Evolutionary conservation across 2,113 vertebrate species (phyloP).

Genomic region (Phyllopteryx taeniolatus): DNA sequence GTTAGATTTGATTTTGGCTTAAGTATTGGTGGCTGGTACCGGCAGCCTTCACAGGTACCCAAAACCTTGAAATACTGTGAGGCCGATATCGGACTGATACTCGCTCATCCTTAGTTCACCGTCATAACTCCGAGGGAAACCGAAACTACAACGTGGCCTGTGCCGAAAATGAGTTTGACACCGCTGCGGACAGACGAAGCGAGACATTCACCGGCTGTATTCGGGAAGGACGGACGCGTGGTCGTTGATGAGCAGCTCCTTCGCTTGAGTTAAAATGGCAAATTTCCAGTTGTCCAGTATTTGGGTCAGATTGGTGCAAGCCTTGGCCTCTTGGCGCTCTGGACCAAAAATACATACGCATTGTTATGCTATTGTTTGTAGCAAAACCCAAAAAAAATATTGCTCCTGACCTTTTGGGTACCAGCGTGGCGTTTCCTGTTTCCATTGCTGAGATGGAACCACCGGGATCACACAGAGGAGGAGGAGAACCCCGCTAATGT

Average conservation of each 20-base stretch:
- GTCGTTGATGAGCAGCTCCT: slow-evolving; percentile 81
- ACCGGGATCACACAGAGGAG: slow-evolving; percentile 61
- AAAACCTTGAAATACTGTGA: too few species aligned
- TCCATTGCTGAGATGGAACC: slow-evolving; percentile 60
- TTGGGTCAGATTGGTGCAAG: slow-evolving; percentile 84
- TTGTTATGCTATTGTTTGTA: background rate
- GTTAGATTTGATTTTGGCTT: too few species aligned
- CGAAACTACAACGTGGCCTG: too few species aligned
- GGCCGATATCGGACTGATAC: too few species aligned
- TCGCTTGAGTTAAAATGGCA: slow-evolving; percentile 82
- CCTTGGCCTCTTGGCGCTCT: slow-evolving; percentile 45
- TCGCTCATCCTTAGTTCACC: too few species aligned
- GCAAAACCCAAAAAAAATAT: background rate
- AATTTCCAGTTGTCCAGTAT: slow-evolving; percentile 89
- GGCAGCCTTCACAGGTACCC: too few species aligned
- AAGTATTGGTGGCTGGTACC: too few species aligned
- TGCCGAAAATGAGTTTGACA: too few species aligned
- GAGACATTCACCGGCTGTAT: slow-evolving; percentile 77
- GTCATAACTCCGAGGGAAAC: too few species aligned
- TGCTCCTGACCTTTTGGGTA: slow-evolving; percentile 45
- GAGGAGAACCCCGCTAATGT: slow-evolving; percentile 29
- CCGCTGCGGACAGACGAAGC: background rate
- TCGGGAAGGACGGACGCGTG: slow-evolving; percentile 82
- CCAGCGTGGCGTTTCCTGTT: slow-evolving; percentile 44
- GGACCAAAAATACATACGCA: too few species aligned